Base-by-base conservation (phyloP, 2,113 vertebrate species). In the Calyptomena viridis region DNA sequence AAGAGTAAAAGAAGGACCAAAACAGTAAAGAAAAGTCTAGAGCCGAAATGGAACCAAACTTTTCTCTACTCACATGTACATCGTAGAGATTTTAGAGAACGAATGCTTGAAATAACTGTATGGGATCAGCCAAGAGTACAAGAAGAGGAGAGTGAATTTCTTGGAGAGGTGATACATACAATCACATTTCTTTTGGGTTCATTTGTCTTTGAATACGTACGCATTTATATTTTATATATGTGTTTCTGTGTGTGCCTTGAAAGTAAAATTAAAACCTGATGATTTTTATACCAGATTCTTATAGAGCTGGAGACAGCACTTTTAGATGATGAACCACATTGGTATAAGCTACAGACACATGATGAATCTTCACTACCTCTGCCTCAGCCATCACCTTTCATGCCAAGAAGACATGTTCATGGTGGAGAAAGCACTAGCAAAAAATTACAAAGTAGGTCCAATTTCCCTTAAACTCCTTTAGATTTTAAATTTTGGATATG, bases 41-140 rank as follows among this genome's bases (percentile, higher is more conserved):
- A 99, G 95, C 99, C 99, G 87, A 99, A 99, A 97, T 99, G 99
- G 99, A 99, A 99, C 97, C 99, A 99, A 97, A 99, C 99, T 33
- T 99, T 99, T 98, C 94, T 99, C 68, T 99, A 99, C 97, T 99
- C 99, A 21, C 99, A 99, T 30, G 99, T 99, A 33, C 99, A 99
- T 97, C 99, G 99, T 87, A 98, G 99, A 97, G 99, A 99, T 97
- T 99, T 99, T 98, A 98, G 99, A 97, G 99, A 99, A 92, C 98
- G 99, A 91, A 99, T 99, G 99, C 97, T 99, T 93, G 99, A 99
- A 98, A 99, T 99, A 97, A 99, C 99, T 0, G 99, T 99, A 14
- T 99, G 99, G 99, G 99, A 99, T 96, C 99, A 99, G 91, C 99
- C 99, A 60, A 97, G 99, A 96, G 98, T 99, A 10, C 99, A 99